Conservation (phyloP, 2,797 vertebrate species). For the Cetoscarus ocellatus region DNA sequence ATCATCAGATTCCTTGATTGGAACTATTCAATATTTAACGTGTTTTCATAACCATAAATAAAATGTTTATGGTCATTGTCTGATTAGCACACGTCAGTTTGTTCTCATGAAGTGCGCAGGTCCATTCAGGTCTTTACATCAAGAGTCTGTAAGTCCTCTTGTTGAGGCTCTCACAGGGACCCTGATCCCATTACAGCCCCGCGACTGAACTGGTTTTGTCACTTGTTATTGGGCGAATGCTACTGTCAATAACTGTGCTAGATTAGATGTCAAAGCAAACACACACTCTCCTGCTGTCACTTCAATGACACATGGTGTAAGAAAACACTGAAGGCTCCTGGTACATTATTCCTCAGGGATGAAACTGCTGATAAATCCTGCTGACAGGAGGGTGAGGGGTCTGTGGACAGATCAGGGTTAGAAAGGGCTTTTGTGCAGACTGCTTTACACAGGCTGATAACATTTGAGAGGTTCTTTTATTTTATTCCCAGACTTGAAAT, state of each 20-base stretch:
- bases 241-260: conserved; percentile 12
- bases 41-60: too few species aligned
- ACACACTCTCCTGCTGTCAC: conserved; percentile 35
- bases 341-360: conserved; percentile 51
- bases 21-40: too few species aligned
- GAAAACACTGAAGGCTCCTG: conserved; percentile 39
- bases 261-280: conserved; percentile 19
- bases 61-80: too few species aligned
- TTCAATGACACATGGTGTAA: conserved; percentile 44
- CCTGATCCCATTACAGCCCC: too few species aligned
- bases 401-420: conserved; percentile 35
- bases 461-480: neutral
- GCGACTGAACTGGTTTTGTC: too few species aligned
- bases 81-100: too few species aligned
- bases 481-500: too few species aligned
- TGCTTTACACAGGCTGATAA: neutral
- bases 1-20: too few species aligned
- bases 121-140: too few species aligned
- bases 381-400: conserved; percentile 44
- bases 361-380: conserved; percentile 52
- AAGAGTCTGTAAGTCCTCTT: too few species aligned
- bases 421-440: conserved; percentile 31
- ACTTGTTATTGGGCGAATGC: neutral
- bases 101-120: too few species aligned
- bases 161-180: too few species aligned